Percentiles rank a stretch among this genome's conserved stretches.
Conservation (phyloP, 2,888 invertebrate species). For the Sinohyriopsis cumingii region DNA sequence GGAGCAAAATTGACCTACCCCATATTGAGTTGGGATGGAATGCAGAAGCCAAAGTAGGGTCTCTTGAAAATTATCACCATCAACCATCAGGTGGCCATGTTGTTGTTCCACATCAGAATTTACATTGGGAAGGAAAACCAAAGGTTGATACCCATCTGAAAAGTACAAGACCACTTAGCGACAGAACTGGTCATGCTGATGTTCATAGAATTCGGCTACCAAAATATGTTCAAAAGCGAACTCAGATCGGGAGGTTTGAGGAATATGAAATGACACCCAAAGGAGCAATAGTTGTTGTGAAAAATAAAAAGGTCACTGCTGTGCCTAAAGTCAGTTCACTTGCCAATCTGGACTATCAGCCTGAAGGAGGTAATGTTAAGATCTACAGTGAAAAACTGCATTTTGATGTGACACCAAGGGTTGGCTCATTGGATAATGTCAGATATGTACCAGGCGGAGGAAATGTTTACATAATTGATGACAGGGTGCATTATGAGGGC, state of each 20-base stretch:
- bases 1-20: constrained; percentile 38
- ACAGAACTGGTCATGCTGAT: too few species aligned
- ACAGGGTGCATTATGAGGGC: constrained; percentile 75
- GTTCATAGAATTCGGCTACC: too few species aligned
- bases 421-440: constrained; percentile 50
- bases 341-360: constrained; percentile 49
- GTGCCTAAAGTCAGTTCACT: constrained; percentile 51
- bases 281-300: constrained; percentile 41
- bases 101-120: constrained; percentile 35
- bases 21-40: constrained; percentile 54
- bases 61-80: constrained; percentile 48
- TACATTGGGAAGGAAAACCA: constrained; percentile 42
- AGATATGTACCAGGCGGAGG: constrained; percentile 43
- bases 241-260: constrained; percentile 71
- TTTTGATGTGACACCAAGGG: constrained; percentile 29
- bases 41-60: constrained; percentile 41
- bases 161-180: too few species aligned
- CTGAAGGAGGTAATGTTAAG: constrained; percentile 31
- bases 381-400: constrained; percentile 23
- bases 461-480: constrained; percentile 27
- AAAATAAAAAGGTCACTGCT: constrained; percentile 28
- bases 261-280: constrained; percentile 86
- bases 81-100: constrained; percentile 54
- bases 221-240: too few species aligned
- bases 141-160: constrained; percentile 77